Evolutionary conservation across 2,888 invertebrate species (phyloP).

Genomic region (Rhodophaea formosa): DNA sequence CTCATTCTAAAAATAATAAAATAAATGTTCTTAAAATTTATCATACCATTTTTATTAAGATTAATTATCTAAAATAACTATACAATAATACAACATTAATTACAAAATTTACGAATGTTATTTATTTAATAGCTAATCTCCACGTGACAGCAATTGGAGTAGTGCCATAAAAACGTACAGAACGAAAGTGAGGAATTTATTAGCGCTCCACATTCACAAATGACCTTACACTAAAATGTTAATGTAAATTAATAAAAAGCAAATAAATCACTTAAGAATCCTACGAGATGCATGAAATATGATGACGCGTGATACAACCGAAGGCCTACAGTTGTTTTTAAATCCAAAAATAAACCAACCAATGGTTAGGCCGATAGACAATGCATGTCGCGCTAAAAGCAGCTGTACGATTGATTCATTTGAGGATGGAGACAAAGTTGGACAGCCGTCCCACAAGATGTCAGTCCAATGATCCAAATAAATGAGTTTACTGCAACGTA

Average conservation of each 20-base stretch:
- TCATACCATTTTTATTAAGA: neutral
- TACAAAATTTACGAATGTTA: neutral
- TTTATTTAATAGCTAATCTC: constrained; percentile 1
- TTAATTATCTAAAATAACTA: neutral
- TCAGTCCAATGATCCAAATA: constrained; percentile 11
- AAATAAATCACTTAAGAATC: constrained; percentile 8
- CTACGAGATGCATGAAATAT: constrained; percentile 9
- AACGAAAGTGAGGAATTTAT: constrained; percentile 12
- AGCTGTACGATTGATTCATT: constrained; percentile 68
- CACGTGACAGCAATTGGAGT: constrained; percentile 2
- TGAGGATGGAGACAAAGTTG: constrained; percentile 13
- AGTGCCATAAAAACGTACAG: constrained; percentile 1
- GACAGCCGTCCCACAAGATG: constrained; percentile 10
- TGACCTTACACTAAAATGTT: constrained; percentile 12
- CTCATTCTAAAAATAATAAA: neutral
- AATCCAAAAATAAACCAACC: constrained; percentile 56
- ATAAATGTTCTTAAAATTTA: neutral
- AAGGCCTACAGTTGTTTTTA: constrained; percentile 61
- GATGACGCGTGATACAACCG: constrained; percentile 24
- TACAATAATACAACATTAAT: constrained; percentile 15
- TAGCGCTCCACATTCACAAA: constrained; percentile 1
- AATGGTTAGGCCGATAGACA: constrained; percentile 49
- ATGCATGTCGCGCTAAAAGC: constrained; percentile 57
- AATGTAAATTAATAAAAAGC: constrained; percentile 6
- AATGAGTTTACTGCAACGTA: constrained; percentile 8